A percentile compares a stretch with the other conserved stretches of the same genome.
phyloP scores from a whole-genome alignment of 2,797 vertebrate genomes.

The Taenioides sp. region DNA sequence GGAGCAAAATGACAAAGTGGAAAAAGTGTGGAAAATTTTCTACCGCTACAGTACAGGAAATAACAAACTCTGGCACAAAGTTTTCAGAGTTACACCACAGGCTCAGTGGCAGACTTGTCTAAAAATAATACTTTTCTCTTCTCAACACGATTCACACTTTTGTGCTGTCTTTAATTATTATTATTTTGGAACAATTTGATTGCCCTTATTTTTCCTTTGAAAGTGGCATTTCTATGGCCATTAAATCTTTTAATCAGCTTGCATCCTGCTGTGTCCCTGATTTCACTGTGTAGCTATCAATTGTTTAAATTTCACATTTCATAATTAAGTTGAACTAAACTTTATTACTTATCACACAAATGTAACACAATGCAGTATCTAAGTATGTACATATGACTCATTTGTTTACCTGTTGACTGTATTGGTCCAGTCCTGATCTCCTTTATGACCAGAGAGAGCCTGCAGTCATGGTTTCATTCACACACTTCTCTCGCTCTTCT shows the following conservation, averaged over 20 bases:
- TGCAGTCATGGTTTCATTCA: slow-evolving; percentile 62
- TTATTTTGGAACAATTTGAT: not conserved
- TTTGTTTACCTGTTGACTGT: slow-evolving; percentile 60
- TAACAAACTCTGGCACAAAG: slow-evolving; percentile 3
- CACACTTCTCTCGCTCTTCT: slow-evolving; percentile 24
- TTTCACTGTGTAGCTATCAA: not conserved
- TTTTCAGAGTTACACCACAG: not conserved
- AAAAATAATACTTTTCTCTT: not conserved
- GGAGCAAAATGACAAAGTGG: slow-evolving; percentile 20
- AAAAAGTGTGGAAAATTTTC: slow-evolving; percentile 15
- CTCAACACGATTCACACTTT: not conserved
- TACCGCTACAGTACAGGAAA: not conserved
- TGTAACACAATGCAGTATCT: too few relatives aligned
- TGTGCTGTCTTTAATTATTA: not conserved
- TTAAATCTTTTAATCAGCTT: not conserved
- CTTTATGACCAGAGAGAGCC: slow-evolving; percentile 37
- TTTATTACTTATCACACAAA: not conserved
- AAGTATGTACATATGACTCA: not conserved
- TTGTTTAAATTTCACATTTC: not conserved
- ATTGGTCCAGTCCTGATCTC: slow-evolving; percentile 46
- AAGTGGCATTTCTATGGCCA: not conserved
- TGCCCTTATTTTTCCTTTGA: not conserved
- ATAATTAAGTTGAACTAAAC: not conserved
- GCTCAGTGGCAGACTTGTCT: not conserved
- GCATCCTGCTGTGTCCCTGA: not conserved